Percentiles rank a stretch among this genome's conserved stretches.
phyloP scores from a whole-genome alignment of 2,113 vertebrate genomes.

The Athene noctua region DNA sequence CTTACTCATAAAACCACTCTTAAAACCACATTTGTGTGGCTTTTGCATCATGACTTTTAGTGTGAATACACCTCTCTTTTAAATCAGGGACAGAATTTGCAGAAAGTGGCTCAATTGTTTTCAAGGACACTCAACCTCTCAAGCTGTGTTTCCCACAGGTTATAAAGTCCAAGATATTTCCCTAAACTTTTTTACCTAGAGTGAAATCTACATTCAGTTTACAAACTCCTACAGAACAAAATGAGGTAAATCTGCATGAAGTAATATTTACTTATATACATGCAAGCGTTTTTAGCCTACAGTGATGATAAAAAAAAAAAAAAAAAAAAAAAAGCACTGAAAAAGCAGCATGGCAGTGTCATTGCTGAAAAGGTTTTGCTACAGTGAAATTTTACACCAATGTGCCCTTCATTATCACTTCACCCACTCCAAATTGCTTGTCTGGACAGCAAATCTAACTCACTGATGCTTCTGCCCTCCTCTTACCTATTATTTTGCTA shows the following conservation, averaged over 20 bases:
- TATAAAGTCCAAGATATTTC: not conserved
- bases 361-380: not conserved
- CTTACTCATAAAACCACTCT: not conserved
- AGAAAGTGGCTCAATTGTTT: not conserved
- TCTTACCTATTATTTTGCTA: constrained; percentile 30
- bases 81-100: not conserved
- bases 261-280: not conserved
- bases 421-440: not conserved
- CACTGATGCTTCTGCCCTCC: not conserved
- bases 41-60: not conserved
- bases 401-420: not conserved
- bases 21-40: not conserved
- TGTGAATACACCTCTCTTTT: not conserved
- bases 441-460: not conserved
- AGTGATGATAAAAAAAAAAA: too few species aligned
- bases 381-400: not conserved
- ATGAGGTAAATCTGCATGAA: not conserved
- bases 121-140: not conserved
- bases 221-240: not conserved
- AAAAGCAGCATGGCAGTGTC: not conserved
- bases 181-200: not conserved
- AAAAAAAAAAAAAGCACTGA: not conserved
- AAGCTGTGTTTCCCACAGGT: not conserved
- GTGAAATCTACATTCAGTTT: not conserved
- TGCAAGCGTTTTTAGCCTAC: not conserved